Conservation (phyloP, 2,888 invertebrate species). For the Macaria notata region DNA sequence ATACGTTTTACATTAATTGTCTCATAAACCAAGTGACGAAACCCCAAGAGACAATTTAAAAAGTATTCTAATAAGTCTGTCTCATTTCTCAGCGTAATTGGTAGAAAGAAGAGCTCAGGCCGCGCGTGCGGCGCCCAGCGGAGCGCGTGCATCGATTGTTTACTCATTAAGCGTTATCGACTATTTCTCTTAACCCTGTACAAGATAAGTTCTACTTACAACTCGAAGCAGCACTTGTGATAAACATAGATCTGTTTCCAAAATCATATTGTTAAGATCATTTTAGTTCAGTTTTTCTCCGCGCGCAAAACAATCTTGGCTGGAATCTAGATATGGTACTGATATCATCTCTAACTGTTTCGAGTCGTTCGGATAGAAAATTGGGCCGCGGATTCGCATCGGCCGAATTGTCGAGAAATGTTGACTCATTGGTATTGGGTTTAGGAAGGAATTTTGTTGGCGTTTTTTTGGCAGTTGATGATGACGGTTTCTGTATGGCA, state of each 20-base stretch:
- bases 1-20: too few species aligned
- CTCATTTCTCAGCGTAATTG: slow-evolving; percentile 24
- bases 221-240: too few species aligned
- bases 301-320: slow-evolving; percentile 32
- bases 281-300: too few species aligned
- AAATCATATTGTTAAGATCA: too few species aligned
- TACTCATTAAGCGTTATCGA: slow-evolving; percentile 81
- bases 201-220: too few species aligned
- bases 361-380: slow-evolving; percentile 53
- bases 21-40: too few species aligned
- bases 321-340: slow-evolving; percentile 39
- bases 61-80: slow-evolving; percentile 18
- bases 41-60: slow-evolving; percentile 2
- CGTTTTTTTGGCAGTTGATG: too few species aligned
- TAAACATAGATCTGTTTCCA: too few species aligned
- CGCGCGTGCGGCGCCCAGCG: slow-evolving; percentile 75
- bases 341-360: slow-evolving; percentile 80
- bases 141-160: slow-evolving; percentile 81
- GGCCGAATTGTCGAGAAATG: slow-evolving; percentile 25
- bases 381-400: slow-evolving; percentile 52
- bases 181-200: slow-evolving; percentile 8
- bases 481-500: too few species aligned
- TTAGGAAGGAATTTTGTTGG: too few species aligned
- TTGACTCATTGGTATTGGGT: slow-evolving; percentile 6
- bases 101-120: slow-evolving; percentile 24